A percentile compares a stretch with the other conserved stretches of the same genome.
Evolutionary conservation across 2,888 invertebrate genomes (phyloP).

Genomic region (Biston stratarius): DNA sequence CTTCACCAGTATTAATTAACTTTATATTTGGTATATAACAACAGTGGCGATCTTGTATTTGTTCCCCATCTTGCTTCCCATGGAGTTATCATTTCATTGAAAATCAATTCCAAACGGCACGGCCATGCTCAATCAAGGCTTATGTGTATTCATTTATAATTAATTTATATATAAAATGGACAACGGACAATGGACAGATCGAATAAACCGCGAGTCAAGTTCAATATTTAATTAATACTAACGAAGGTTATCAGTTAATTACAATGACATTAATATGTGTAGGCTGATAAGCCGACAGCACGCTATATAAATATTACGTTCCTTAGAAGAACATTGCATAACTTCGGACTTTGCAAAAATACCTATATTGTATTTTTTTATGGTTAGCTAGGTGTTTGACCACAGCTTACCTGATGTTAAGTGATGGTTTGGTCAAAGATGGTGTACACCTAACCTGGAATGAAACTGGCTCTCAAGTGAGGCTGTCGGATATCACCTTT

Average conservation of each 20-base stretch:
- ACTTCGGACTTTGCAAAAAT: background rate
- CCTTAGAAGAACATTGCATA: slow-evolving; percentile 13
- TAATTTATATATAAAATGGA: slow-evolving; percentile 48
- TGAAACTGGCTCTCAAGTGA: too few relatives aligned
- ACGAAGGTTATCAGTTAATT: slow-evolving; percentile 57
- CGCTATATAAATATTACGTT: slow-evolving; percentile 9
- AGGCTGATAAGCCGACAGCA: slow-evolving; percentile 24
- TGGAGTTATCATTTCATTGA: slow-evolving; percentile 21
- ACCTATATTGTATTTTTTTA: too few relatives aligned
- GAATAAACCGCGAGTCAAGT: slow-evolving; percentile 52
- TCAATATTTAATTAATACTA: slow-evolving; percentile 58
- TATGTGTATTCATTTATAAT: slow-evolving; percentile 40
- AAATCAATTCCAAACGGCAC: slow-evolving; percentile 31
- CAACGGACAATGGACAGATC: slow-evolving; percentile 39
- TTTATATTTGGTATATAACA: background rate
- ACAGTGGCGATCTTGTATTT: background rate
- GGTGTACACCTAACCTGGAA: too few relatives aligned
- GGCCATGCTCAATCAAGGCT: slow-evolving; percentile 35
- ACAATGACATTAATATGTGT: slow-evolving; percentile 49
- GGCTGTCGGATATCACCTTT: too few relatives aligned
- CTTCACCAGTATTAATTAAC: too few relatives aligned
- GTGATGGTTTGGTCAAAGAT: too few relatives aligned
- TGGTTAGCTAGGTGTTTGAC: too few relatives aligned
- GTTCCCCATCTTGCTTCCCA: slow-evolving; percentile 1
- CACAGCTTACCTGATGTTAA: too few relatives aligned